Percentiles rank a stretch among this genome's conserved stretches.
These are phyloP conservation scores for Archaeoteleia sp. DNA, from an alignment of 2,888 invertebrate species.

Conservation along the genomic window DNA sequence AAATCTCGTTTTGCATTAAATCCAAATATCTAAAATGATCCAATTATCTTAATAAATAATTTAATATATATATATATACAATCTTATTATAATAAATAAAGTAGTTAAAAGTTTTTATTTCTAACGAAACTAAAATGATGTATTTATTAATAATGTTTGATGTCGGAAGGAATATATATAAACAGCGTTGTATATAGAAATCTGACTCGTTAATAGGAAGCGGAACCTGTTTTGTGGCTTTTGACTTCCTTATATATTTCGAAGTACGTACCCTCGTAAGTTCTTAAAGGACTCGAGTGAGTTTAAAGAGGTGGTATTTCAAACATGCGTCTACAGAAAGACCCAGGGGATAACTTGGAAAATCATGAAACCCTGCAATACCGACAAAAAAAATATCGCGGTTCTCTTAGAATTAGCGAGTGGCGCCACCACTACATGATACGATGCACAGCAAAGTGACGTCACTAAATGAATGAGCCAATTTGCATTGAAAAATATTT, in stretches of 20 bases:
- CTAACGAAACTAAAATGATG: no score
- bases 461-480: no score
- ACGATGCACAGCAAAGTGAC: no score
- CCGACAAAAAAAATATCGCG: no score
- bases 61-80: no score
- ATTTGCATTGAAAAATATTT: no score
- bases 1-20: constrained; percentile 4
- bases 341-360: constrained; percentile 19
- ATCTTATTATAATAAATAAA: no score
- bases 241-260: constrained; percentile 1
- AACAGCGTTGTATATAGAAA: not conserved
- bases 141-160: no score
- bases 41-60: no score
- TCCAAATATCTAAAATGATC: not conserved
- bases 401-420: no score
- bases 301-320: constrained; percentile 17
- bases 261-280: constrained; percentile 1
- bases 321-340: constrained; percentile 12
- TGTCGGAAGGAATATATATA: not conserved
- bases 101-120: no score
- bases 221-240: not conserved
- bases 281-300: constrained; percentile 8
- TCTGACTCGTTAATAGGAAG: not conserved
- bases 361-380: constrained; percentile 24
- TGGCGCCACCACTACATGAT: no score